Percentiles rank a stretch among this genome's conserved stretches.
These are phyloP conservation scores for Cossypha polioptera DNA, from an alignment of 2,797 vertebrate genomes.

Conservation along the genomic window DNA sequence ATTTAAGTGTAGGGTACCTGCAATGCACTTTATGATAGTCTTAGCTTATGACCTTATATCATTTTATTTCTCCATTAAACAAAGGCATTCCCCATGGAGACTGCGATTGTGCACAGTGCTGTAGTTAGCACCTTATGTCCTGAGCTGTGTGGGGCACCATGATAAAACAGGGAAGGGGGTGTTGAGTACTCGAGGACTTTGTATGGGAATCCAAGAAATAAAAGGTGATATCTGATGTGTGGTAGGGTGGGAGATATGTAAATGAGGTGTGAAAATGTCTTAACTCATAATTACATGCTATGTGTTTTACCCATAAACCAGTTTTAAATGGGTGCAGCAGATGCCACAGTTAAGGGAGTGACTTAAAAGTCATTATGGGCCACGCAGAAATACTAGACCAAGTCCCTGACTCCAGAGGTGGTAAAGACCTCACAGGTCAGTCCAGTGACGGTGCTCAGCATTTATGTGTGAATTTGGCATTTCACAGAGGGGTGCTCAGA, in stretches of 20 bases:
- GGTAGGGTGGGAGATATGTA: not conserved
- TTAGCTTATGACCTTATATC: constrained; percentile 72
- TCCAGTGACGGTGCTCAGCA: not conserved
- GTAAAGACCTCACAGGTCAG: constrained; percentile 16
- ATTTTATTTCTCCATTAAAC: constrained; percentile 79
- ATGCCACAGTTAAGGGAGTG: not conserved
- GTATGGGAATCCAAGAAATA: not conserved
- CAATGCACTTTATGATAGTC: constrained; percentile 71
- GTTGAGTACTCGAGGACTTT: not conserved
- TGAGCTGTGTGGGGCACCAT: not conserved
- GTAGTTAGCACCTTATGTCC: constrained; percentile 36
- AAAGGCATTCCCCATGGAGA: constrained; percentile 55
- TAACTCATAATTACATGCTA: not conserved
- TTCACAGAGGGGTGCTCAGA: not conserved
- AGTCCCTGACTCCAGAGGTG: constrained; percentile 3
- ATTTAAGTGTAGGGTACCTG: constrained; percentile 75
- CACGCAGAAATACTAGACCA: not conserved
- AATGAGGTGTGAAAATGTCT: not conserved
- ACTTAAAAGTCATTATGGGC: not conserved
- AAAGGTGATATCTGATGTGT: not conserved
- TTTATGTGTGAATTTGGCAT: not conserved
- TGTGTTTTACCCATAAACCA: not conserved
- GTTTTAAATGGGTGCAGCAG: not conserved
- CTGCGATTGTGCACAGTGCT: not conserved
- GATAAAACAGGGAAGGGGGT: not conserved